phyloP scores from a whole-genome alignment of 2,797 vertebrate genomes.

The Enteromius argenteus region DNA sequence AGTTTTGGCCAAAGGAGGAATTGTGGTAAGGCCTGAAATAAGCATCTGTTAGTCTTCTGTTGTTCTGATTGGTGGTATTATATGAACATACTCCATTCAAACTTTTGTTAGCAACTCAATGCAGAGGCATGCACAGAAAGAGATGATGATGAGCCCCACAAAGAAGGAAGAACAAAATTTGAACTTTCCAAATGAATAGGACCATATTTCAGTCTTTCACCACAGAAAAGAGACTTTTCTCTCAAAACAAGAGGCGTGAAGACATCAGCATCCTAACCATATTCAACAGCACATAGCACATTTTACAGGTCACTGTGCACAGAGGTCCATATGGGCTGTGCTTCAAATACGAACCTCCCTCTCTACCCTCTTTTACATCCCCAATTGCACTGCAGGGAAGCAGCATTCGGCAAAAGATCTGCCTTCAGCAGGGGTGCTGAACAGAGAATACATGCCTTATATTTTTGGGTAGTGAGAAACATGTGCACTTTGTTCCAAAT shows the following conservation, averaged over 20 bases:
- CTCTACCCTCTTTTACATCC: conserved; percentile 25
- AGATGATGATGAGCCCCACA: conserved; percentile 19
- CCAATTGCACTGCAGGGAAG: conserved; percentile 31
- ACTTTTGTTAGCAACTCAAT: background rate
- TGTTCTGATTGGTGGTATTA: conserved; percentile 5
- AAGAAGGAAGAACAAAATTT: conserved; percentile 26
- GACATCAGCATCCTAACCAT: conserved; percentile 34
- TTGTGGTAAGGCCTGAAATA: conserved; percentile 9
- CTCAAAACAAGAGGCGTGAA: conserved; percentile 12
- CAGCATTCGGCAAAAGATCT: conserved; percentile 17
- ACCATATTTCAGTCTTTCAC: conserved; percentile 36
- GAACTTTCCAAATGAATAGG: conserved; percentile 25
- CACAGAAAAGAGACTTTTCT: conserved; percentile 18
- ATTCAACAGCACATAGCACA: conserved; percentile 23
- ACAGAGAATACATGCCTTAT: conserved; percentile 23
- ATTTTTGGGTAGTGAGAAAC: conserved; percentile 16
- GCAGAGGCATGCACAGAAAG: background rate
- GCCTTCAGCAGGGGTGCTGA: background rate
- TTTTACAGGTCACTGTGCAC: conserved; percentile 49
- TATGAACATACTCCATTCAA: background rate
- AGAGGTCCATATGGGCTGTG: conserved; percentile 9
- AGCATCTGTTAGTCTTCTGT: background rate
- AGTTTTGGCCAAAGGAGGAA: background rate
- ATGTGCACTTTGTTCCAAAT: conserved; percentile 2
- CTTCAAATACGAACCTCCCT: conserved; percentile 27